Conservation (phyloP, 2,888 invertebrate genomes). For the Exephanes ischioxanthus region DNA sequence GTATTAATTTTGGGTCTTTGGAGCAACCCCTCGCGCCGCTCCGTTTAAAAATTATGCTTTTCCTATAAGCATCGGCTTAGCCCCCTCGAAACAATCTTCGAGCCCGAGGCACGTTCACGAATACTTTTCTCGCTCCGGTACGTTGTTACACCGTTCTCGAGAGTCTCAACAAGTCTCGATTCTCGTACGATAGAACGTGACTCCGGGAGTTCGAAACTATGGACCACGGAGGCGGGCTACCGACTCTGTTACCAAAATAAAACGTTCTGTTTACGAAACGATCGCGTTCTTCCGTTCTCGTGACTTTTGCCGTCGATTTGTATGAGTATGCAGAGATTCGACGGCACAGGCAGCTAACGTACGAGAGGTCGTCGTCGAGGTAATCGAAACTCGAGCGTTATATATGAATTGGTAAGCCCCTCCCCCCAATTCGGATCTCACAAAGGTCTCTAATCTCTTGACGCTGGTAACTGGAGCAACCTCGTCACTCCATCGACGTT, state of each 20-base stretch:
- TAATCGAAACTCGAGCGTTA: conserved; percentile 12
- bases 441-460: conserved; percentile 59
- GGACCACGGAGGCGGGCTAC: conserved; percentile 12
- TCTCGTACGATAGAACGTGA: conserved; percentile 72
- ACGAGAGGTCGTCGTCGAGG: conserved; percentile 1
- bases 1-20: conserved; percentile 51
- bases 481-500: conserved; percentile 38
- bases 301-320: conserved; percentile 58
- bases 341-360: neutral
- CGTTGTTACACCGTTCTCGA: conserved; percentile 53
- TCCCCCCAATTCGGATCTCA: conserved; percentile 44
- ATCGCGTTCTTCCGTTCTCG: conserved; percentile 47
- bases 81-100: conserved; percentile 54
- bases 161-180: conserved; percentile 72
- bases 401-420: neutral
- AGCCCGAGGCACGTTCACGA: conserved; percentile 68
- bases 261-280: conserved; percentile 68
- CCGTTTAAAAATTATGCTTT: conserved; percentile 51
- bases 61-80: conserved; percentile 3
- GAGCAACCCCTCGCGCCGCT: conserved; percentile 39
- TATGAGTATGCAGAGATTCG: conserved; percentile 11
- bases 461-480: conserved; percentile 59
- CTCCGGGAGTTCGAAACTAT: conserved; percentile 62
- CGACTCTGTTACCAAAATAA: conserved; percentile 70
- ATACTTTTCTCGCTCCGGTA: conserved; percentile 64